Evolutionary conservation across 2,113 vertebrate species (phyloP).

Genomic region (Suricata suricatta): DNA sequence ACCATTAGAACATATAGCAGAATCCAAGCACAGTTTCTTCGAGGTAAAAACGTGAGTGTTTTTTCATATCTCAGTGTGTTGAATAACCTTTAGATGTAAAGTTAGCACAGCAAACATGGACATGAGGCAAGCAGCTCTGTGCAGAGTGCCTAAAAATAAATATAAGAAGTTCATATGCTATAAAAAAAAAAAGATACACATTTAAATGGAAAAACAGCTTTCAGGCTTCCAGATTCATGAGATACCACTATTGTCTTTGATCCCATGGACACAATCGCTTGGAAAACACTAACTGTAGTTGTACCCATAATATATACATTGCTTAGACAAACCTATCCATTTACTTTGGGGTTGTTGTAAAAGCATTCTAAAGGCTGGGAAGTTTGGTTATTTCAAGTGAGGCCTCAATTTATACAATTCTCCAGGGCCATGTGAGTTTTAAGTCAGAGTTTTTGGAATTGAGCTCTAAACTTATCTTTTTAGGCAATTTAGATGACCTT

Average conservation of each 20-base stretch:
- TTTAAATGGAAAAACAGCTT: slow-evolving; percentile 79
- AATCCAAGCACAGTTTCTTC: slow-evolving; percentile 80
- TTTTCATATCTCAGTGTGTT: slow-evolving; percentile 79
- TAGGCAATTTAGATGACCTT: background rate
- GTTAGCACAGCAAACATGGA: slow-evolving; percentile 83
- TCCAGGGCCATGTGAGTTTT: background rate
- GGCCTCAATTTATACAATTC: background rate
- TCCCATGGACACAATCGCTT: background rate
- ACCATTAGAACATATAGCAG: slow-evolving; percentile 75
- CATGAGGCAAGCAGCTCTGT: slow-evolving; percentile 76
- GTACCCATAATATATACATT: background rate
- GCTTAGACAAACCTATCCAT: background rate
- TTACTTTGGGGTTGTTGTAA: background rate
- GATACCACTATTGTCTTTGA: slow-evolving; percentile 47
- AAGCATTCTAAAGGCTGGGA: background rate
- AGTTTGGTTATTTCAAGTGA: background rate
- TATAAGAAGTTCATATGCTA: slow-evolving; percentile 80
- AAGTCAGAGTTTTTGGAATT: background rate
- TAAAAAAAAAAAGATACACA: slow-evolving; percentile 58
- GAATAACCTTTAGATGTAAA: slow-evolving; percentile 84
- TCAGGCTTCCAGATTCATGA: slow-evolving; percentile 62
- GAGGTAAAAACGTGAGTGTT: slow-evolving; percentile 78
- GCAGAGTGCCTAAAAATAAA: slow-evolving; percentile 83
- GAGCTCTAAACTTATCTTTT: background rate
- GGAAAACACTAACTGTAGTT: slow-evolving; percentile 30